Conservation (phyloP, 2,113 vertebrate species). For the Amphiprion ocellaris region DNA sequence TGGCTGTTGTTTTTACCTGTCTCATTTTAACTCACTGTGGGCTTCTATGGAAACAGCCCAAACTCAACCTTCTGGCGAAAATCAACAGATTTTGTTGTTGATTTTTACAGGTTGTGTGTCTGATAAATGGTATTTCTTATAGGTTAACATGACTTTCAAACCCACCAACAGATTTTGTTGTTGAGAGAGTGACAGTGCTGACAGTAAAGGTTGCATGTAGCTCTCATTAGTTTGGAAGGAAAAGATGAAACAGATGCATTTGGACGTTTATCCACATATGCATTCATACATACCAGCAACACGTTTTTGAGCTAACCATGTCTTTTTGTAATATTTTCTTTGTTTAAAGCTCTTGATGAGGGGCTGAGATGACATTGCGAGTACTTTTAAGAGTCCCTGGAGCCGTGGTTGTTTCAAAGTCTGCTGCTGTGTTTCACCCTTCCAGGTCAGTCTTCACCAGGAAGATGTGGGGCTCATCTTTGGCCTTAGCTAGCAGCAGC, state of each 20-base stretch:
- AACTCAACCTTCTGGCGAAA: too few species aligned
- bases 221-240: neutral
- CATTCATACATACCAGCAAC: too few species aligned
- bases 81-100: too few species aligned
- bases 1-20: too few species aligned
- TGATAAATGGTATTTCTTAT: too few species aligned
- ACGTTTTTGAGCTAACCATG: neutral
- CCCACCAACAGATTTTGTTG: too few species aligned
- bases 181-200: too few species aligned
- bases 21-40: too few species aligned
- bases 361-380: neutral
- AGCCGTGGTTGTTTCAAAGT: constrained; percentile 22
- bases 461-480: constrained; percentile 1
- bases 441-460: constrained; percentile 5
- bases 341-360: neutral
- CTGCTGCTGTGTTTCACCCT: constrained; percentile 27
- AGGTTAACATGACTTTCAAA: too few species aligned
- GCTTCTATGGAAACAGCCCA: too few species aligned
- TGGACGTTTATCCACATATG: neutral
- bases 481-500: constrained; percentile 21
- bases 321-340: neutral
- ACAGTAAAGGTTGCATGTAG: neutral
- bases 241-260: neutral
- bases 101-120: too few species aligned
- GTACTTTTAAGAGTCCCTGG: constrained; percentile 3